These are phyloP conservation scores for Myoxocephalus aenaeus DNA, from an alignment of 2,797 vertebrate genomes.

Conservation along the genomic window DNA sequence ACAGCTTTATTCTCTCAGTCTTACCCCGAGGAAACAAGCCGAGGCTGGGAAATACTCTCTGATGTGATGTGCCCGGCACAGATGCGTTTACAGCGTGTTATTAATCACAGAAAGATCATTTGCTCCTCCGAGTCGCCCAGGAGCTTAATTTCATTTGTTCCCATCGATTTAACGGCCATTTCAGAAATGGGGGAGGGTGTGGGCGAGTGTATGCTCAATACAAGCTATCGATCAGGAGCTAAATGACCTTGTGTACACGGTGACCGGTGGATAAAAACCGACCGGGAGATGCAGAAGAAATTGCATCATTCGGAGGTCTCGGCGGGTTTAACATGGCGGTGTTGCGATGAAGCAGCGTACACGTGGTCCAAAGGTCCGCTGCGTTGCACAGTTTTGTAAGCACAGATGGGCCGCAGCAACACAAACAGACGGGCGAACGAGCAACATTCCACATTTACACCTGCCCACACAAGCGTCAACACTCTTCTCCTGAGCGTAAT, in stretches of 20 bases:
- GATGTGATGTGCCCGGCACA: conserved; percentile 69
- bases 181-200: conserved; percentile 67
- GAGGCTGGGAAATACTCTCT: conserved; percentile 67
- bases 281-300: conserved; percentile 37
- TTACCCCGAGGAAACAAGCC: conserved; percentile 62
- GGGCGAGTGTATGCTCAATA: conserved; percentile 68
- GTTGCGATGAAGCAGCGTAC: conserved; percentile 1
- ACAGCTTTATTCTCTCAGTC: conserved; percentile 65
- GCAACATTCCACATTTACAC: conserved; percentile 25
- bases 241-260: conserved; percentile 82
- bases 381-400: conserved; percentile 25
- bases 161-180: conserved; percentile 82
- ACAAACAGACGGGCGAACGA: conserved; percentile 24
- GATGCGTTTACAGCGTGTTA: conserved; percentile 78
- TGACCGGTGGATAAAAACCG: conserved; percentile 52
- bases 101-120: conserved; percentile 83
- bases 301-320: conserved; percentile 54
- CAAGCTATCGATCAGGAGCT: conserved; percentile 78
- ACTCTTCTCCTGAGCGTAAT: conserved; percentile 58
- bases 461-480: conserved; percentile 43
- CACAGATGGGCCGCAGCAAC: conserved; percentile 50
- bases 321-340: conserved; percentile 18
- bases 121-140: conserved; percentile 74
- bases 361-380: conserved; percentile 31
- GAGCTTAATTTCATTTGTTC: conserved; percentile 85